phyloP scores from a whole-genome alignment of 2,797 vertebrate species.

The Scarus forsteni region DNA sequence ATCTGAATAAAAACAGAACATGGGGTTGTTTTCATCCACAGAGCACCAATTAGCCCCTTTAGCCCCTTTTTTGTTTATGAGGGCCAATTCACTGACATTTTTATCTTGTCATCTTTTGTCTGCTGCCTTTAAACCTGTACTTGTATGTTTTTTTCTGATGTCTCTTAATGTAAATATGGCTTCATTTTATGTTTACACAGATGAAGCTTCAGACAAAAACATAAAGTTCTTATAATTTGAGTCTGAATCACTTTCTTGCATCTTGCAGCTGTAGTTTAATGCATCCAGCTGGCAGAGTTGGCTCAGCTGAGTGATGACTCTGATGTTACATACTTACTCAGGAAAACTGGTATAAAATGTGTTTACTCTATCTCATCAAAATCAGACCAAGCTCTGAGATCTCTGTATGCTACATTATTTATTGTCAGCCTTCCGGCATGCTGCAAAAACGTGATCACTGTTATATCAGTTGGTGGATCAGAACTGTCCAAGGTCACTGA shows the following conservation, averaged over 20 bases:
- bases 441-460: not conserved
- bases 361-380: not conserved
- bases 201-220: too few species aligned
- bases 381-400: not conserved
- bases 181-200: too few species aligned
- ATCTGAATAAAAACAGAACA: not conserved
- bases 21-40: not conserved
- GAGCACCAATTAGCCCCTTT: not conserved
- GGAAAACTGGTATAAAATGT: not conserved
- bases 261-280: conserved; percentile 7
- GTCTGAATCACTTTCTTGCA: not conserved
- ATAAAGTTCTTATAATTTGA: too few species aligned
- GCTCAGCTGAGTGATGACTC: too few species aligned
- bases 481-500: not conserved
- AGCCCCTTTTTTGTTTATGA: too few species aligned
- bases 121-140: too few species aligned
- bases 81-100: not conserved
- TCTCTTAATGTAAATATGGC: too few species aligned
- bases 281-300: not conserved
- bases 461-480: not conserved
- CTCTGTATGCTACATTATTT: not conserved
- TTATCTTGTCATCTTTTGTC: too few species aligned
- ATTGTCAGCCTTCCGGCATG: not conserved
- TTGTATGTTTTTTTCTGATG: too few species aligned
- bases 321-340: too few species aligned